Evolutionary conservation across 2,113 vertebrate species (phyloP).

Genomic region (Zosterops hypoxanthus): DNA sequence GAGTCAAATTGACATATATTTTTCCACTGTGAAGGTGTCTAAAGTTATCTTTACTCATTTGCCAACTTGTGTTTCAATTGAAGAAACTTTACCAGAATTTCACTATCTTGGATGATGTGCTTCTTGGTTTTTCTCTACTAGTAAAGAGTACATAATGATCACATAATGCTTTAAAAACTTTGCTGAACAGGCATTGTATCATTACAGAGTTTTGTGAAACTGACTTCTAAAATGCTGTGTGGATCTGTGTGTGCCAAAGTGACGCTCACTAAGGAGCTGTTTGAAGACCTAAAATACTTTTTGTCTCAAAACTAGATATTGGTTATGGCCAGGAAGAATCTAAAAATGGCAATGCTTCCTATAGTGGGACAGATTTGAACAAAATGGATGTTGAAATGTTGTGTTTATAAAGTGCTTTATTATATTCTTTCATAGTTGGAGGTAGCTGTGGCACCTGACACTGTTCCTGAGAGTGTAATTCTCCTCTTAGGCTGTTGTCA

Average conservation of each 20-base stretch:
- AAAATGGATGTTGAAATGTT: not conserved
- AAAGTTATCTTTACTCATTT: not conserved
- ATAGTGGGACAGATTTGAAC: not conserved
- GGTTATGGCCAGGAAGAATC: not conserved
- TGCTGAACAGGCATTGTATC: not conserved
- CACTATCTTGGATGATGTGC: not conserved
- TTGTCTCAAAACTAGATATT: not conserved
- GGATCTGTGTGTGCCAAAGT: rapidly evolving
- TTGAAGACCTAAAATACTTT: not conserved
- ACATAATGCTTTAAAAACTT: not conserved
- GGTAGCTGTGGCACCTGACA: not conserved
- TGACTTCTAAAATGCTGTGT: not conserved
- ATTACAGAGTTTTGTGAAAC: not conserved
- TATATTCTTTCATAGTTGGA: not conserved
- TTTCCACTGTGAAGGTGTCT: not conserved
- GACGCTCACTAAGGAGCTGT: not conserved
- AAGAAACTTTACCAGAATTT: not conserved
- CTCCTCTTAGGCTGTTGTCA: not conserved
- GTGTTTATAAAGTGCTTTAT: not conserved
- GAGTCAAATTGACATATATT: not conserved
- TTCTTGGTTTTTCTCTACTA: not conserved
- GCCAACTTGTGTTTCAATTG: not conserved
- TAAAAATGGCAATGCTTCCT: not conserved
- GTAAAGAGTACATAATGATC: not conserved
- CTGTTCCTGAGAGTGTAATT: not conserved